Base-by-base conservation (phyloP, 2,888 invertebrate species). In the Campopleginae sp. region DNA sequence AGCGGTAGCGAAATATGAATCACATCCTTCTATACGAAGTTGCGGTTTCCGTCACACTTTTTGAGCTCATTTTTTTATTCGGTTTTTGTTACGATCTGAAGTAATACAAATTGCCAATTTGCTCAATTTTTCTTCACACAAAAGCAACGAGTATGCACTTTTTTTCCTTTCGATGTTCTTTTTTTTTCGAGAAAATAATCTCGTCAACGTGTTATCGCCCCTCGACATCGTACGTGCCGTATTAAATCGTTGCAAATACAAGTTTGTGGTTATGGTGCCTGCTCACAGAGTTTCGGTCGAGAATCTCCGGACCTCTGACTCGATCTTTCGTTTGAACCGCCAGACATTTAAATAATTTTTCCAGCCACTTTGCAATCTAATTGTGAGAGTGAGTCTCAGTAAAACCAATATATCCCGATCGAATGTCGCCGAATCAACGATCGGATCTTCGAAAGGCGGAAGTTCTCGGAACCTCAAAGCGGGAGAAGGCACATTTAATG, bases 401-500 rank as follows among this genome's bases (percentile, higher is more conserved):
- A 27, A 54, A 23, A 12, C 23, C 5, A 2, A 23, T 61, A 71
- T 23, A 63, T 38, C 48, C 12, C 71, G 61, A 42, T 19, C 3
- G 5, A 1, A 1, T 42, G 31, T 78, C 84, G 85, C 72, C 82
- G 79, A 76, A 81, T 86, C 82, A 82, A 58, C 82, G 63, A 86
- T 84, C 86, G 86, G 85, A 87, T 81, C 87, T 87, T 74, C 80
- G 86, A 54, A 89, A 89, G 88, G 89, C 89, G 89, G 89, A 89
- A 89, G 88, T 87, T 38, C n/a, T 44, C 7, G 42, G 44, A 84
- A 51, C 48, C 58, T 82, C 86, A 87, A 61, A 87, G 89, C 89
- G 89, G 88, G 88, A 89, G 89, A 89, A 88, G 85, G 85, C 66
- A 48, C 81, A 83, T 79, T 84, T 82, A 48, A 63, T 68, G 81